Conservation (phyloP, 1,140 invertebrate species). For the Chymomyza costata region DNA sequence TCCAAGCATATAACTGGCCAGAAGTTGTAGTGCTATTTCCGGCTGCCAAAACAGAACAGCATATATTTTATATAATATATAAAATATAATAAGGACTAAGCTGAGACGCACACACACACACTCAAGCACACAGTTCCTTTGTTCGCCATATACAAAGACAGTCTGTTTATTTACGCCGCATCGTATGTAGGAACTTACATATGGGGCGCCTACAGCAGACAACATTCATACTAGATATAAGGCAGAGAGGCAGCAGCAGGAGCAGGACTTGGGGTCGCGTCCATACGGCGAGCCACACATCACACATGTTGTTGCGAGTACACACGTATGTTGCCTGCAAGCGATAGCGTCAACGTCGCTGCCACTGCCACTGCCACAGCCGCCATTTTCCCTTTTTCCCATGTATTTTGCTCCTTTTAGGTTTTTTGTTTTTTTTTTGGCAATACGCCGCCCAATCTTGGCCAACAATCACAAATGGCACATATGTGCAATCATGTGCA, state of each 20-base stretch:
- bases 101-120: constrained; percentile 32
- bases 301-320: constrained; percentile 75
- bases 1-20: no score
- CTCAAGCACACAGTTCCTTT: not conserved
- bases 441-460: constrained; percentile 43
- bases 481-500: constrained; percentile 67
- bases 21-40: constrained; percentile 53
- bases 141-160: constrained; percentile 50
- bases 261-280: constrained; percentile 30
- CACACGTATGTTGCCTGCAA: constrained; percentile 75
- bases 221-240: not conserved
- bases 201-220: constrained; percentile 54
- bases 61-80: not conserved
- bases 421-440: constrained; percentile 21
- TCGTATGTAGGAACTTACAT: constrained; percentile 73
- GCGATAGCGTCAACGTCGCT: constrained; percentile 49
- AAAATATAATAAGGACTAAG: constrained; percentile 45
- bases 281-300: constrained; percentile 74
- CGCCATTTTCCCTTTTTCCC: constrained; percentile 30
- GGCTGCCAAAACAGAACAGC: constrained; percentile 10
- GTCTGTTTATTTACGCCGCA: constrained; percentile 73
- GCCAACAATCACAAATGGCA: constrained; percentile 62
- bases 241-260: not conserved
- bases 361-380: not conserved
- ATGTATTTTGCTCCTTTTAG: constrained; percentile 9